Evolutionary conservation across 2,888 invertebrate genomes (phyloP).

Genomic region (Apotomis capreana): DNA sequence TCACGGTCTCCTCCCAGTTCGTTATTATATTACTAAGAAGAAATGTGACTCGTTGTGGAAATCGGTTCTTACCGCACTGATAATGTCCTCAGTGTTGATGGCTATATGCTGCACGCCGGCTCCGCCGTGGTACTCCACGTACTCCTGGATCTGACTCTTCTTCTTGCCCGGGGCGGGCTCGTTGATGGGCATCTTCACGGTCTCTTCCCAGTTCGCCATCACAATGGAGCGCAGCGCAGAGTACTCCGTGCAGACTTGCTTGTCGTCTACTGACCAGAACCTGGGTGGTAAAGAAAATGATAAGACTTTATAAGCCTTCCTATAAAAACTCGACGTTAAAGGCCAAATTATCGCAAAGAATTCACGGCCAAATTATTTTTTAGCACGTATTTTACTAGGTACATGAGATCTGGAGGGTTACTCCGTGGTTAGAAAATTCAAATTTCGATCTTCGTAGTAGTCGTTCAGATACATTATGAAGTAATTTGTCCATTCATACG

Average conservation of each 20-base stretch:
- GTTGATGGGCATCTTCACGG: constrained; percentile 98
- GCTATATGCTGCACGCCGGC: constrained; percentile 99
- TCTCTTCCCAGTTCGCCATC: constrained; percentile 98
- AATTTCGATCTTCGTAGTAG: too few relatives aligned
- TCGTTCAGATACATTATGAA: too few relatives aligned
- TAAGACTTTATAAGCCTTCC: not conserved
- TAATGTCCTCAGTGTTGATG: constrained; percentile 96
- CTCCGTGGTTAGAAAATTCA: too few relatives aligned
- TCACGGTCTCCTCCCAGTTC: constrained; percentile 98
- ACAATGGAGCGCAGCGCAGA: constrained; percentile 98
- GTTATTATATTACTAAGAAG: constrained; percentile 87
- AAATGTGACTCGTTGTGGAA: too few relatives aligned
- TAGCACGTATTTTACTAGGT: too few relatives aligned
- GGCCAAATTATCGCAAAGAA: too few relatives aligned
- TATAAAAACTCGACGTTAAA: too few relatives aligned
- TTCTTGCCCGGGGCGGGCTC: constrained; percentile 97
- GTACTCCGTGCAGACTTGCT: constrained; percentile 97
- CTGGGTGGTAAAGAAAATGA: constrained; percentile 64
- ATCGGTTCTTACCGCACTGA: constrained; percentile 86
- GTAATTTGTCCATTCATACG: too few relatives aligned
- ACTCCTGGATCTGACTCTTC: constrained; percentile 99
- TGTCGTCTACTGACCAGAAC: constrained; percentile 99
- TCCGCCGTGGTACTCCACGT: constrained; percentile 98
- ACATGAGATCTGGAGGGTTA: too few relatives aligned
- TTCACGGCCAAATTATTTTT: too few relatives aligned